Conservation (phyloP, 2,888 invertebrate genomes). For the Xestia sexstrigata region DNA sequence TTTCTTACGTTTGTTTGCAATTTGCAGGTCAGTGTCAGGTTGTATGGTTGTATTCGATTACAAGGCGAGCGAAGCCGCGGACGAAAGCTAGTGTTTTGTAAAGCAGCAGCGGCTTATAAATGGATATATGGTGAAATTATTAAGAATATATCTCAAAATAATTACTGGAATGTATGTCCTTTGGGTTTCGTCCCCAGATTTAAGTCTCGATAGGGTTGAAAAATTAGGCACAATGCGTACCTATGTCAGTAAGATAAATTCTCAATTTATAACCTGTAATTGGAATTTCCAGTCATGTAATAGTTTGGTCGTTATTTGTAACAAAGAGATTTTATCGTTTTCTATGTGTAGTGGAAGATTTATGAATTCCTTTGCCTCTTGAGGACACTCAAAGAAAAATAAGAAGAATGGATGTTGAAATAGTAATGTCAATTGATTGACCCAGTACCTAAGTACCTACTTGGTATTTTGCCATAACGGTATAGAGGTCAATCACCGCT, state of each 20-base stretch:
- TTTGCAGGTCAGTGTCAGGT: too few species aligned
- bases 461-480: neutral
- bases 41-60: too few species aligned
- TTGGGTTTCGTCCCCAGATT: neutral
- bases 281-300: neutral
- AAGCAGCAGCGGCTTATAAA: neutral
- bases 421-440: slow-evolving; percentile 4
- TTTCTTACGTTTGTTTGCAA: too few species aligned
- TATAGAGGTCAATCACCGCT: slow-evolving; percentile 2
- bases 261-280: slow-evolving; percentile 33
- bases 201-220: neutral
- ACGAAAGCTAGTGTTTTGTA: neutral
- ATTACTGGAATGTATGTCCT: neutral
- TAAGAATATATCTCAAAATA: too few species aligned
- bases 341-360: slow-evolving; percentile 5
- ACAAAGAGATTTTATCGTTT: slow-evolving; percentile 31
- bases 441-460: neutral
- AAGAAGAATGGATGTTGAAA: neutral
- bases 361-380: neutral
- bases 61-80: neutral
- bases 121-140: too few species aligned
- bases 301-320: neutral
- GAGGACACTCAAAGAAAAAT: neutral
- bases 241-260: slow-evolving; percentile 24
- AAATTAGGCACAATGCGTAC: neutral